Conservation (phyloP, 2,797 vertebrate genomes). For the Sebastes nivosus region DNA sequence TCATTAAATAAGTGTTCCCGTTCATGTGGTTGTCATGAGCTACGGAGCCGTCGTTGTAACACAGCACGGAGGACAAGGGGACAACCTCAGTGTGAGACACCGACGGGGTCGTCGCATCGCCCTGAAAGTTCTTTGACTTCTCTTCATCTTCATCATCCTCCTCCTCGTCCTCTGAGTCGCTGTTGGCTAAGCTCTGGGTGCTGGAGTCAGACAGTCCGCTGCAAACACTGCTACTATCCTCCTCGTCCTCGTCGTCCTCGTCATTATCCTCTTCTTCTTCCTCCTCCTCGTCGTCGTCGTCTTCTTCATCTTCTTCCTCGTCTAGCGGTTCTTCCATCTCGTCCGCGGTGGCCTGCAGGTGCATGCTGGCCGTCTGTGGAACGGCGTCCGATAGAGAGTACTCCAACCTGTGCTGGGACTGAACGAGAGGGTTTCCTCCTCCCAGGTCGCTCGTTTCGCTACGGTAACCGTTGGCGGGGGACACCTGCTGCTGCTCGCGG, state of each 20-base stretch:
- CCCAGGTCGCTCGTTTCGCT: slow-evolving; percentile 80
- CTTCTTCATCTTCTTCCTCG: slow-evolving; percentile 88
- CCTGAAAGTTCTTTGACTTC: slow-evolving; percentile 87
- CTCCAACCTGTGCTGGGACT: slow-evolving; percentile 87
- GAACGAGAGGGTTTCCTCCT: slow-evolving; percentile 83
- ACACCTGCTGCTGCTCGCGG: slow-evolving; percentile 88
- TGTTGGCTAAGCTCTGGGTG: slow-evolving; percentile 95
- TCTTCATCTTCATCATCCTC: slow-evolving; percentile 87
- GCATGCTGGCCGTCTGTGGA: slow-evolving; percentile 87
- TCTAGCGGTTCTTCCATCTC: slow-evolving; percentile 90
- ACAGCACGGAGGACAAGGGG: slow-evolving; percentile 89
- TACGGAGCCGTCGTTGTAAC: slow-evolving; percentile 87
- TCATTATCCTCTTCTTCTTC: slow-evolving; percentile 82
- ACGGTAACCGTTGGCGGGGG: slow-evolving; percentile 87
- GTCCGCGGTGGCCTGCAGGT: slow-evolving; percentile 86
- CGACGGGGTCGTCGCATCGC: slow-evolving; percentile 73
- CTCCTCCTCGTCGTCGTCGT: slow-evolving; percentile 89
- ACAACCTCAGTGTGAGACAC: slow-evolving; percentile 82
- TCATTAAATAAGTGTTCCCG: slow-evolving; percentile 88
- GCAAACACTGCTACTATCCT: slow-evolving; percentile 96
- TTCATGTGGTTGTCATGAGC: slow-evolving; percentile 89
- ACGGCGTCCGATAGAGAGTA: slow-evolving; percentile 88
- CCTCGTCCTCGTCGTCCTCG: slow-evolving; percentile 82
- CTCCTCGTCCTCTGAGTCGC: slow-evolving; percentile 94
- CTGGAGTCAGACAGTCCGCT: slow-evolving; percentile 96